Conservation (phyloP, 2,888 invertebrate genomes). For the Serripes groenlandicus region DNA sequence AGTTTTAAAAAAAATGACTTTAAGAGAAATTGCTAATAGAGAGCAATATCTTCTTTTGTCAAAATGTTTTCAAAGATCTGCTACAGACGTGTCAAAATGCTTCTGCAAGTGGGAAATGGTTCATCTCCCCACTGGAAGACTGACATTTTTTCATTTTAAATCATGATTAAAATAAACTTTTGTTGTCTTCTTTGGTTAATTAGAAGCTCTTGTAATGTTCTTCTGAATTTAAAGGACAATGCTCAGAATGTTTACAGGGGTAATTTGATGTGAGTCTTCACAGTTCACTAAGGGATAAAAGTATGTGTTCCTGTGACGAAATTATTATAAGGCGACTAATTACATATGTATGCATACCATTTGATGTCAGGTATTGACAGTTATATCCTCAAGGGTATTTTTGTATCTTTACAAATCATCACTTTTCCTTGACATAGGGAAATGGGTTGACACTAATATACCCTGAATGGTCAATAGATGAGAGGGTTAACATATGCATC, state of each 20-base stretch:
- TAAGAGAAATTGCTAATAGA: not conserved
- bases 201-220: no score
- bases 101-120: not conserved
- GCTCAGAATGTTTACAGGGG: no score
- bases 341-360: not conserved
- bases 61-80: not conserved
- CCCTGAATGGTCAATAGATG: slow-evolving; percentile 5
- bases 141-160: no score
- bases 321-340: slow-evolving; percentile 12
- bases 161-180: no score
- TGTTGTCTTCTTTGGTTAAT: no score
- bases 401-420: slow-evolving; percentile 12
- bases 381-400: not conserved
- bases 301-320: not conserved
- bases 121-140: no score
- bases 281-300: not conserved
- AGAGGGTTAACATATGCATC: no score
- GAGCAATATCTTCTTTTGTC: not conserved
- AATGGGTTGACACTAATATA: slow-evolving; percentile 10
- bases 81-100: not conserved
- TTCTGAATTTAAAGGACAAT: no score
- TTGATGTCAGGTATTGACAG: slow-evolving; percentile 18
- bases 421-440: not conserved
- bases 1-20: not conserved
- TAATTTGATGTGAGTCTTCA: no score